These are phyloP conservation scores for Vireo griseus DNA, from an alignment of 2,797 vertebrate genomes.

Conservation along the genomic window DNA sequence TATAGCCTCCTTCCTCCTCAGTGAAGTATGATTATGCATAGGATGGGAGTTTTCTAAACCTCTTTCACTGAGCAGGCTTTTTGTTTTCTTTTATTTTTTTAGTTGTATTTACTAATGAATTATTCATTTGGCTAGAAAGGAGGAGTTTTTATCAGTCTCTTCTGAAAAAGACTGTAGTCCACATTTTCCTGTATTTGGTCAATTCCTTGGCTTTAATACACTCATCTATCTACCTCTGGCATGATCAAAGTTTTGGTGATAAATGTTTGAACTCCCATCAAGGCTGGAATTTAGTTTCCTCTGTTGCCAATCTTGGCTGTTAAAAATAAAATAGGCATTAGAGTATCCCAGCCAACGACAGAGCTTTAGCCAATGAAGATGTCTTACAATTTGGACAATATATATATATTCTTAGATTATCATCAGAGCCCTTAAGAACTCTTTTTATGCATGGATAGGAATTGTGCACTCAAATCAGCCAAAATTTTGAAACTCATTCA, in stretches of 20 bases:
- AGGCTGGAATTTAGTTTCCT: neutral
- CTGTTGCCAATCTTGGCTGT: neutral
- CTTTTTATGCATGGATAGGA: neutral
- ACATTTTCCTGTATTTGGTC: neutral
- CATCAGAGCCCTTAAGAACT: neutral
- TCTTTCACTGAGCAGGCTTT: neutral
- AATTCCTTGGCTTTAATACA: neutral
- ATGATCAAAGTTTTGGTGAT: neutral
- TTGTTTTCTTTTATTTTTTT: neutral
- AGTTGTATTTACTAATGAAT: neutral
- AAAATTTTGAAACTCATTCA: neutral
- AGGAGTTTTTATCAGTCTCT: neutral
- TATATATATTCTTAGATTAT: neutral
- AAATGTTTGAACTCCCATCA: neutral
- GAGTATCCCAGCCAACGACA: neutral
- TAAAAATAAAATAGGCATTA: neutral
- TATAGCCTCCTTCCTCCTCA: neutral
- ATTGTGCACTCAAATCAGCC: neutral
- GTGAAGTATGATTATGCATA: neutral
- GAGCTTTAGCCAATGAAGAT: neutral
- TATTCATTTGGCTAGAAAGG: neutral
- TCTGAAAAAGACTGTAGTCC: neutral
- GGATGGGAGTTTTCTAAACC: neutral
- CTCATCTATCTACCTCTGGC: neutral
- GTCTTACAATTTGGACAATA: neutral